phyloP scores from a whole-genome alignment of 2,888 invertebrate species.

The Dynastes tityus region DNA sequence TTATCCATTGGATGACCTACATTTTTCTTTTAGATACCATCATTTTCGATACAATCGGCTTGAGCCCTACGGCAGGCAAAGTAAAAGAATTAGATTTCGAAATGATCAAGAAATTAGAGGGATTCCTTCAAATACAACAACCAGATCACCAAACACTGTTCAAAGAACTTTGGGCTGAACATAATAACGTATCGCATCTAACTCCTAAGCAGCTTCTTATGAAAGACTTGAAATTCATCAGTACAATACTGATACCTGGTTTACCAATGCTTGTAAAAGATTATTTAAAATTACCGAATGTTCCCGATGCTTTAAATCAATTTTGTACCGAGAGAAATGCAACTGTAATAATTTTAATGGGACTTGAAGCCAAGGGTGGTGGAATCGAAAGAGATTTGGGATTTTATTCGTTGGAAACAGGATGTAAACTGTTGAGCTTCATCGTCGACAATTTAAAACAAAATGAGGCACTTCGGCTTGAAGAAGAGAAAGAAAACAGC shows the following conservation, averaged over 20 bases:
- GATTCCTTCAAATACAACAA: constrained; percentile 68
- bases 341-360: constrained; percentile 74
- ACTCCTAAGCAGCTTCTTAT: constrained; percentile 79
- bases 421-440: constrained; percentile 65
- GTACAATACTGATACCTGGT: constrained; percentile 72
- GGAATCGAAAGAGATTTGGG: constrained; percentile 76
- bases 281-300: constrained; percentile 72
- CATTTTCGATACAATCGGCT: constrained; percentile 86
- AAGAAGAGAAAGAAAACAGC: constrained; percentile 63
- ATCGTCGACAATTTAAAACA: constrained; percentile 65
- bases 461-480: constrained; percentile 61
- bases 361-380: constrained; percentile 74
- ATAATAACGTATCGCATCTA: constrained; percentile 79
- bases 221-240: constrained; percentile 83
- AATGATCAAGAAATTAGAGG: constrained; percentile 75
- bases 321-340: constrained; percentile 71
- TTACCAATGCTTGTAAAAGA: constrained; percentile 79
- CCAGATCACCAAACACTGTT: constrained; percentile 71
- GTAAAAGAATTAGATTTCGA: constrained; percentile 79
- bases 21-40: constrained; percentile 78
- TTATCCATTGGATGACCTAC: neutral
- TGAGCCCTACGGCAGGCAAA: constrained; percentile 79
- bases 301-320: constrained; percentile 71
- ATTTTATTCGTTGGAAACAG: constrained; percentile 67
- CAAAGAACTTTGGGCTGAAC: constrained; percentile 75